Base-by-base conservation (phyloP, 2,888 invertebrate genomes). In the Diaphora mendica region DNA sequence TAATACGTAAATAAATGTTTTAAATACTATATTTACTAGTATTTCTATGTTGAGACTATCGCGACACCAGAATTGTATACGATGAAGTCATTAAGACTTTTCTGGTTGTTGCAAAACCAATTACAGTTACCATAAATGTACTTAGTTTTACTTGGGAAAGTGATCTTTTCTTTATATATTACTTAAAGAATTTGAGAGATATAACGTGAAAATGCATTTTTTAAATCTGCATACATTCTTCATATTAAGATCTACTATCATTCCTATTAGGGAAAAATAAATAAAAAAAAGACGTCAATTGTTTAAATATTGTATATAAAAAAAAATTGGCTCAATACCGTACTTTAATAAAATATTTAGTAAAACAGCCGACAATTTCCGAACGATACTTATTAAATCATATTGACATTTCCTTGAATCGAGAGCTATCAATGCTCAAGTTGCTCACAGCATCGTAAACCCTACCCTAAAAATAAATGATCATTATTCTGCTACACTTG, bases 401-500 rank as follows among this genome's bases (percentile, higher is more conserved):
- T 76, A 74, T 51, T 13, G 51, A 70, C 73, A 70, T 80, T 82
- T 80, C 74, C 76, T 79, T 70, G 71, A 74, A 81, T 82, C 76
- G 80, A 77, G 79, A 71, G 65, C 79, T 68, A 80, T 81, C 79
- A 80, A 82, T 81, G 71, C 81, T 79, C 78, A 39, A 73, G 80
- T 77, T 71, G 64, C 35, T 75, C 71, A 62, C 51, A 67, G 70
- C 39, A 75, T 80, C 85, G 78, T 84, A 84, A 84, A 84, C 72
- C 75, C 78, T 78, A 75, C 81, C 84, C 85, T 84, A 81, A 85
- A 85, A 85, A 82, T 85, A 85, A 85, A 85, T 85, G 85, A 79
- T 82, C 85, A 85, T 85, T 85, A 85, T 85, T 85, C 81, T 79
- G 79, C 69, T 78, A 85, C 85, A 85, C 85, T 85, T 85, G 85